Base-by-base conservation (phyloP, 37 sponge, comb jelly and placozoan genomes). In the Bolinopsis microptera region DNA sequence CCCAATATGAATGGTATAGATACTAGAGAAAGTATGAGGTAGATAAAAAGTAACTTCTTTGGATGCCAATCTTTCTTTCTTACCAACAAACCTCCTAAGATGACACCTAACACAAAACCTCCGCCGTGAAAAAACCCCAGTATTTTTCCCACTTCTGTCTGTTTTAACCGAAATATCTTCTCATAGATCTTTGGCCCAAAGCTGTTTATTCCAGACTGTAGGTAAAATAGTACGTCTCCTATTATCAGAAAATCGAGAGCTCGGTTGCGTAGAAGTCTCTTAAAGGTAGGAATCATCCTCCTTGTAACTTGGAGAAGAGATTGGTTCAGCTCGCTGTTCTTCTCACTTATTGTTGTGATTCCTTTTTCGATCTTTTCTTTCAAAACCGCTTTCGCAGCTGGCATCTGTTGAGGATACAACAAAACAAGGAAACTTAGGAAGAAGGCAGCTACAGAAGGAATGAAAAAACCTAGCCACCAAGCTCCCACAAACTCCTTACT, bases 401-500 rank as follows among this genome's bases (percentile, higher is more conserved):
- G 90, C 90, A 86, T 86, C 31, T 86, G 90, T 27, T 38, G n/a
- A 1, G 90, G 90, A n/a, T 86, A 86, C n/a, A 86, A 27, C 61
- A 24, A 27, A 2, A 39, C 26, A 48, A 86, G 8, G 48, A 86
- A 86, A 34, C 38, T 36, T 1, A 40, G 27, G 30, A 86, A 13
- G 48, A 86, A 41, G 0, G 36, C 90, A 16, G 61, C 90, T 1
- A 38, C 61, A 13, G 61, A 23, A 41, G 90, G 90, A 21, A 41
- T 41, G 8, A 86, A 39, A 27, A 40, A 16, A 26, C 48, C 90
- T 16, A 86, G 26, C 90, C 90, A 86, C 90, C 90, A 86, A 21
- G 90, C 90, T n/a, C 90, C 90, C 40, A 86, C 90, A 35, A 35
- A 86, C 61, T 86, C 90, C 90, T 86, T 86, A 30, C 61, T 41